Conservation (phyloP, 2,113 vertebrate genomes). For the Seriola aureovittata region DNA sequence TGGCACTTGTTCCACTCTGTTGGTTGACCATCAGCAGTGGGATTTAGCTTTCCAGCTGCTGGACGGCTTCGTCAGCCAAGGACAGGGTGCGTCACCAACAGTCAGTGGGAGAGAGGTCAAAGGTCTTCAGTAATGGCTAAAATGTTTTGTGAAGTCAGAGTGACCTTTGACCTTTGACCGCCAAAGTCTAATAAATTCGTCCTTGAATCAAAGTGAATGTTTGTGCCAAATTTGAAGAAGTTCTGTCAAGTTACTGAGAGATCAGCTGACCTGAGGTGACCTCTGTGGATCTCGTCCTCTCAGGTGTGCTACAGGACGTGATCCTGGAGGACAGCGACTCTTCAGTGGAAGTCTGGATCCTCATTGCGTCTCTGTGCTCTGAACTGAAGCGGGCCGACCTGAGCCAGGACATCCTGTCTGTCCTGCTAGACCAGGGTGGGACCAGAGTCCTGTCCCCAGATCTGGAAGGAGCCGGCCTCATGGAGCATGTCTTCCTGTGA, state of each 20-base stretch:
- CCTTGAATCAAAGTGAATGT: no score
- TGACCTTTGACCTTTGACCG: no score
- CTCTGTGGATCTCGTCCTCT: slow-evolving; percentile 5
- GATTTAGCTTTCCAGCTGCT: slow-evolving; percentile 58
- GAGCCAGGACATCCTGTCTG: slow-evolving; percentile 17
- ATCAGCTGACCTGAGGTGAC: not conserved
- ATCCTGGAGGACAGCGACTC: slow-evolving; percentile 55
- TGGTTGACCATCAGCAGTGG: slow-evolving; percentile 30
- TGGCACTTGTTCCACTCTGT: slow-evolving; percentile 41
- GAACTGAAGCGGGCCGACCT: slow-evolving; percentile 41
- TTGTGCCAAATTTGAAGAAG: no score
- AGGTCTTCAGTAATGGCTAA: no score
- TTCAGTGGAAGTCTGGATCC: slow-evolving; percentile 46
- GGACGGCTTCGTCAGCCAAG: slow-evolving; percentile 33
- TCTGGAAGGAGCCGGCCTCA: slow-evolving; percentile 51
- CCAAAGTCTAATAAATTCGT: no score
- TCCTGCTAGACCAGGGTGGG: slow-evolving; percentile 57
- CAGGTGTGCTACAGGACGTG: slow-evolving; percentile 46
- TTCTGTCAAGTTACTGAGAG: no score
- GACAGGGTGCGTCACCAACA: slow-evolving; percentile 39
- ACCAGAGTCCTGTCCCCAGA: slow-evolving; percentile 44
- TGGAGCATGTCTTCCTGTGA: slow-evolving; percentile 68
- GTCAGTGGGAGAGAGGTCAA: no score
- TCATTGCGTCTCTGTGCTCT: slow-evolving; percentile 45
- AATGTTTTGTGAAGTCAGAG: no score